Evolutionary conservation across 2,113 vertebrate species (phyloP).

Genomic region (Pardalotus punctatus): DNA sequence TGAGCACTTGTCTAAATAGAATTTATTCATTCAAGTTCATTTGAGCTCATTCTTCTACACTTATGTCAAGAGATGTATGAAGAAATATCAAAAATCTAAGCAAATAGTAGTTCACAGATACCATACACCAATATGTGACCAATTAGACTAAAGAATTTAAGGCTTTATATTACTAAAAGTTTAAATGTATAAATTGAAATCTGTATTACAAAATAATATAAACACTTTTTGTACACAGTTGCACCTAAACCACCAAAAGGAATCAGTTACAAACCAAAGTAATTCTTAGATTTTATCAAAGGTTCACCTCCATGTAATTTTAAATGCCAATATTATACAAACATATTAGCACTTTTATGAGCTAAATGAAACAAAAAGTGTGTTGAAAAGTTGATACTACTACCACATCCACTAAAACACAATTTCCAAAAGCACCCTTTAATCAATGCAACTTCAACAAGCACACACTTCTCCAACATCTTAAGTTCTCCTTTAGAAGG

Average conservation of each 20-base stretch:
- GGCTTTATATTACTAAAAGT: neutral
- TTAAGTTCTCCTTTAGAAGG: neutral
- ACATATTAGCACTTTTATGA: neutral
- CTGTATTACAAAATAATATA: neutral
- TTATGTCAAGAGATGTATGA: neutral
- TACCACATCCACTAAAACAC: neutral
- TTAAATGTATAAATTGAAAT: neutral
- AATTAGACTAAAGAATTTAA: neutral
- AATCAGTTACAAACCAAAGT: neutral
- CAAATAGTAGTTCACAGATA: neutral
- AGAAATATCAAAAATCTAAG: neutral
- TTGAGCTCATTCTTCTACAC: neutral
- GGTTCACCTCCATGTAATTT: neutral
- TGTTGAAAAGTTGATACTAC: neutral
- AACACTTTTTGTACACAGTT: neutral
- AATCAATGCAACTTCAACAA: neutral
- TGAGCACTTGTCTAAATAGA: neutral
- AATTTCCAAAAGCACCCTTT: neutral
- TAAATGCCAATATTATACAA: neutral
- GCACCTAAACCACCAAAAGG: neutral
- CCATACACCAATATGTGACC: fast-evolving
- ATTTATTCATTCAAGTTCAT: neutral
- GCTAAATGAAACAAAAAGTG: neutral
- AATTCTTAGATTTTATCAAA: neutral
- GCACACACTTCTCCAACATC: neutral